Evolutionary conservation across 53 echinoderm and acorn worm species (phyloP).

Genomic region (Echinarachnius parma): DNA sequence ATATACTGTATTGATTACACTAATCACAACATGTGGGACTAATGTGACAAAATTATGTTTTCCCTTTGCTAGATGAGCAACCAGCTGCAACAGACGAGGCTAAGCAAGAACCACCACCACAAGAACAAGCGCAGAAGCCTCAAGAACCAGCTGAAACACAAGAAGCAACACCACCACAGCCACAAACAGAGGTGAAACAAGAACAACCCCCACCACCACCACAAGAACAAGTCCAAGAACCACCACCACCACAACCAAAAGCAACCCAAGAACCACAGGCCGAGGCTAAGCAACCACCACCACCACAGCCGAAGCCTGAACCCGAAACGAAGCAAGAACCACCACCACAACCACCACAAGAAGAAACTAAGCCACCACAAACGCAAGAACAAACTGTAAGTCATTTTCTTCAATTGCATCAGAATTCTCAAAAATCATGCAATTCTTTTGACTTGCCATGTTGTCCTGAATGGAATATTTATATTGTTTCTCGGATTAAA

Average conservation of each 20-base stretch:
- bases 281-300: conserved; percentile 44
- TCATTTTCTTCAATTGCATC: too few relatives aligned
- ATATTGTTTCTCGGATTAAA: too few relatives aligned
- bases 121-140: conserved; percentile 58
- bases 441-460: too few relatives aligned
- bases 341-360: conserved; percentile 25
- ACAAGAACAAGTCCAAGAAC: background rate
- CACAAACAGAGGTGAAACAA: conserved; percentile 35
- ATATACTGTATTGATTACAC: too few relatives aligned
- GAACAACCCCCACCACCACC: conserved; percentile 8
- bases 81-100: conserved; percentile 56
- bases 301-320: conserved; percentile 26
- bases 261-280: conserved; percentile 43
- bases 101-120: conserved; percentile 82
- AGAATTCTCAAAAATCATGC: too few relatives aligned
- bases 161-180: conserved; percentile 48
- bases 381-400: too few relatives aligned
- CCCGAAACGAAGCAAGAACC: conserved; percentile 5
- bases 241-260: conserved; percentile 28
- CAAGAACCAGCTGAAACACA: conserved; percentile 47
- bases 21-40: too few relatives aligned
- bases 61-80: too few relatives aligned
- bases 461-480: too few relatives aligned
- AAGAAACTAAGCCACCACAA: too few relatives aligned
- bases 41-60: too few relatives aligned